Conservation (phyloP, 64 coral and sea anemone species). For the Dendronephthya gigantea region DNA sequence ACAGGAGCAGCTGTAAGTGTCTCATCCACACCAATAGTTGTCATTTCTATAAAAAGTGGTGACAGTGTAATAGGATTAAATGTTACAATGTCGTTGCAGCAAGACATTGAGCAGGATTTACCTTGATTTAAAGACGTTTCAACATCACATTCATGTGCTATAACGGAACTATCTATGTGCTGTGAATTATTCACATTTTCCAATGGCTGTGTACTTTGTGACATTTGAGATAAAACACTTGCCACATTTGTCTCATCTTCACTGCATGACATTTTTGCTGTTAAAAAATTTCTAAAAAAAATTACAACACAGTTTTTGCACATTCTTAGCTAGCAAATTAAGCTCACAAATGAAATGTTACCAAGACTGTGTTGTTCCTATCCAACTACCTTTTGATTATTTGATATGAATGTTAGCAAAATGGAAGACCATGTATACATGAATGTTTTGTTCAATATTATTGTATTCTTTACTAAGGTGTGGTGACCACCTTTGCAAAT, state of each 20-base stretch:
- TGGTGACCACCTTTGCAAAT: too few relatives aligned
- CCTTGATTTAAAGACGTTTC: conserved; percentile 70
- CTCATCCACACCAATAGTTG: neutral
- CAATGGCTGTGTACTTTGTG: conserved; percentile 70
- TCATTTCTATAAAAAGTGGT: neutral
- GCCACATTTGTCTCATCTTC: conserved; percentile 95
- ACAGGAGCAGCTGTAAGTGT: neutral
- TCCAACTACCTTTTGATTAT: too few relatives aligned
- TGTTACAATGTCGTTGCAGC: neutral
- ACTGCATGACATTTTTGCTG: conserved; percentile 63
- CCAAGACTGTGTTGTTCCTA: too few relatives aligned
- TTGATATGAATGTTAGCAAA: too few relatives aligned
- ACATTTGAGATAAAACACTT: conserved; percentile 97
- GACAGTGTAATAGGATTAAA: neutral
- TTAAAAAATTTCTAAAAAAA: neutral
- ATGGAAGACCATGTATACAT: too few relatives aligned
- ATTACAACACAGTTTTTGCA: too few relatives aligned
- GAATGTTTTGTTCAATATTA: too few relatives aligned
- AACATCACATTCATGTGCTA: conserved; percentile 97
- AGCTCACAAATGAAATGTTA: too few relatives aligned
- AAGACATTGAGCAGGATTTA: neutral
- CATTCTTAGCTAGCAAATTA: too few relatives aligned
- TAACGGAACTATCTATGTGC: conserved; percentile 38
- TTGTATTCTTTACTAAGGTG: too few relatives aligned
- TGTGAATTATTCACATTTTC: conserved; percentile 65